Percentiles rank a stretch among this genome's conserved stretches.
Evolutionary conservation across 2,888 invertebrate species (phyloP).

Genomic region (Orchestes rusci): DNA sequence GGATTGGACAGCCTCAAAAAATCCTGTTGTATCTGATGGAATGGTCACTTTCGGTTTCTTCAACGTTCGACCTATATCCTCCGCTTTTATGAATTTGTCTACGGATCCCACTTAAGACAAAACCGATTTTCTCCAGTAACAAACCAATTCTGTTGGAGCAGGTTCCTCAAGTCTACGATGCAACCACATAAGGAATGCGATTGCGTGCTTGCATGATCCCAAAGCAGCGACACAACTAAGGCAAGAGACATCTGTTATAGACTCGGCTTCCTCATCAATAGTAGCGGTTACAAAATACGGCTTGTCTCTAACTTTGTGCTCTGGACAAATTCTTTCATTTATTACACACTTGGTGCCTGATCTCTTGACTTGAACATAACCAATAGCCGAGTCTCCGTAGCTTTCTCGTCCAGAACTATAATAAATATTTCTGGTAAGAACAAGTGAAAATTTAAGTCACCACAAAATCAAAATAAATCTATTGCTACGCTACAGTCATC

Average conservation of each 20-base stretch:
- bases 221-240: not conserved
- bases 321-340: slow-evolving; percentile 5
- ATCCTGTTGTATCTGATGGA: no score
- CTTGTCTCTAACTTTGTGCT: slow-evolving; percentile 2
- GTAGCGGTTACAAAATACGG: not conserved
- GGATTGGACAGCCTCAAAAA: no score
- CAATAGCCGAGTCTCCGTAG: slow-evolving; percentile 2
- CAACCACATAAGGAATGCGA: slow-evolving; percentile 2
- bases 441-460: no score
- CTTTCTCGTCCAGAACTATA: no score
- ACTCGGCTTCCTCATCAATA: slow-evolving; percentile 1
- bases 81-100: not conserved
- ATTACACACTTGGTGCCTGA: not conserved
- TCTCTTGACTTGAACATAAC: slow-evolving; percentile 2
- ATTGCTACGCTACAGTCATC: no score
- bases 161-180: slow-evolving; percentile 4
- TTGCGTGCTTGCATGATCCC: slow-evolving; percentile 1
- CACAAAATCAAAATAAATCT: no score
- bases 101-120: not conserved
- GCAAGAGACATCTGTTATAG: not conserved
- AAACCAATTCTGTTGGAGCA: not conserved
- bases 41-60: not conserved
- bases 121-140: not conserved
- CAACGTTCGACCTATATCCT: not conserved
- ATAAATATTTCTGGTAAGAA: no score